A percentile compares a stretch with the other conserved stretches of the same genome.
These are phyloP conservation scores for Zhengitettix transpicula DNA, from an alignment of 2,888 invertebrate species.

Conservation along the genomic window DNA sequence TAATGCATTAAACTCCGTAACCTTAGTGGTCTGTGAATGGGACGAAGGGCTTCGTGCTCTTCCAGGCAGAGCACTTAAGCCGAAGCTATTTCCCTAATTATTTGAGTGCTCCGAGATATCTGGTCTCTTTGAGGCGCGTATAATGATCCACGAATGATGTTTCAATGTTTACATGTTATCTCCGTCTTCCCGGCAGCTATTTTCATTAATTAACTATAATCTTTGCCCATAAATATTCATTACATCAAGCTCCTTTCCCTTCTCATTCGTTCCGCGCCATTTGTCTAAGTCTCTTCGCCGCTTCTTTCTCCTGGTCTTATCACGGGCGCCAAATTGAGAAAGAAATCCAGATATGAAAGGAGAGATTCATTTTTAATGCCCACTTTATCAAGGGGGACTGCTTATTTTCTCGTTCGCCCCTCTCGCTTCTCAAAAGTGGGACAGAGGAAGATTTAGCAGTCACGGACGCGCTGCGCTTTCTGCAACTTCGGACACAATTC, in stretches of 20 bases:
- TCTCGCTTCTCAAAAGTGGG: neutral
- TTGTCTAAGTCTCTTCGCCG: constrained; percentile 7
- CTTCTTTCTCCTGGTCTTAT: neutral
- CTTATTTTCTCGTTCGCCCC: neutral
- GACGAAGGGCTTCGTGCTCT: neutral
- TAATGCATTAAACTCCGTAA: no score
- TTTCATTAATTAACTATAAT: constrained; percentile 4
- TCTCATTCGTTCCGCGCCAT: constrained; percentile 9
- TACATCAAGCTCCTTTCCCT: neutral
- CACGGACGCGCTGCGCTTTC: neutral
- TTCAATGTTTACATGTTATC: neutral
- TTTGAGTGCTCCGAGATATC: neutral
- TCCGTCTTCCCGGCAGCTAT: constrained; percentile 1
- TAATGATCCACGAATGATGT: neutral
- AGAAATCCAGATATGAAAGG: constrained; percentile 1
- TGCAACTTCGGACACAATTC: no score
- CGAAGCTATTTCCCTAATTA: neutral
- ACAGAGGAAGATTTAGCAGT: neutral
- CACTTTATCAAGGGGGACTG: neutral
- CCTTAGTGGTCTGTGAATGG: no score
- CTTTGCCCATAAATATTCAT: constrained; percentile 4
- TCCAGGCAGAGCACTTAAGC: neutral
- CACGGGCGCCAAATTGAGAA: neutral
- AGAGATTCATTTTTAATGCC: constrained; percentile 1
- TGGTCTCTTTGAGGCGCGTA: neutral